These are phyloP conservation scores for Lordiphosa fenestrarum DNA, from an alignment of 2,888 invertebrate genomes.

Conservation along the genomic window DNA sequence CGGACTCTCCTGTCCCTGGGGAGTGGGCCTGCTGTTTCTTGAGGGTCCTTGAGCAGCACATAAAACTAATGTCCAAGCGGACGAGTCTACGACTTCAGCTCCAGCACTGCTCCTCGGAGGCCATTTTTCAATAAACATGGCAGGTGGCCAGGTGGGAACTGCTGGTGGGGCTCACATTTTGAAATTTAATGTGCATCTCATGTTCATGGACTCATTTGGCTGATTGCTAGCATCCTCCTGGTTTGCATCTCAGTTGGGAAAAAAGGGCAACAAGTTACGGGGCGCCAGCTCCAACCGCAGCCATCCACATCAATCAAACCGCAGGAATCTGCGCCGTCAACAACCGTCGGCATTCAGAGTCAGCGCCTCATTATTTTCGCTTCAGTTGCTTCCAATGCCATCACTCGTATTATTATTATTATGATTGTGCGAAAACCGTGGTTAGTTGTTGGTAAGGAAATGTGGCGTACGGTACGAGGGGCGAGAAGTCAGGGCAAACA, in stretches of 20 bases:
- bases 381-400: slow-evolving; percentile 12
- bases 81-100: slow-evolving; percentile 23
- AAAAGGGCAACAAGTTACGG: slow-evolving; percentile 11
- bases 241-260: slow-evolving; percentile 2
- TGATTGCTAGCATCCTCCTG: slow-evolving; percentile 35
- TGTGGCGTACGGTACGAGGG: not conserved
- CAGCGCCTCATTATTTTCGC: slow-evolving; percentile 11
- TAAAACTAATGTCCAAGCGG: slow-evolving; percentile 57
- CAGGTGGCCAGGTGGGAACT: slow-evolving; percentile 21
- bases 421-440: slow-evolving; percentile 16
- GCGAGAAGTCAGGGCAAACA: slow-evolving; percentile 8
- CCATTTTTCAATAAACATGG: slow-evolving; percentile 38
- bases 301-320: slow-evolving; percentile 15
- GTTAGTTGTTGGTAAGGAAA: slow-evolving; percentile 8
- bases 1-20: slow-evolving; percentile 5
- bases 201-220: slow-evolving; percentile 19
- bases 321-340: slow-evolving; percentile 15
- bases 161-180: slow-evolving; percentile 12
- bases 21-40: slow-evolving; percentile 15
- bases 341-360: slow-evolving; percentile 6
- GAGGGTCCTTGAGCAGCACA: slow-evolving; percentile 46
- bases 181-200: slow-evolving; percentile 42
- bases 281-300: not conserved
- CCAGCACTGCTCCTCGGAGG: slow-evolving; percentile 34
- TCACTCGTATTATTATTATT: slow-evolving; percentile 11